Conservation (phyloP, 1,140 invertebrate species). For the Glossosoma conforme region DNA sequence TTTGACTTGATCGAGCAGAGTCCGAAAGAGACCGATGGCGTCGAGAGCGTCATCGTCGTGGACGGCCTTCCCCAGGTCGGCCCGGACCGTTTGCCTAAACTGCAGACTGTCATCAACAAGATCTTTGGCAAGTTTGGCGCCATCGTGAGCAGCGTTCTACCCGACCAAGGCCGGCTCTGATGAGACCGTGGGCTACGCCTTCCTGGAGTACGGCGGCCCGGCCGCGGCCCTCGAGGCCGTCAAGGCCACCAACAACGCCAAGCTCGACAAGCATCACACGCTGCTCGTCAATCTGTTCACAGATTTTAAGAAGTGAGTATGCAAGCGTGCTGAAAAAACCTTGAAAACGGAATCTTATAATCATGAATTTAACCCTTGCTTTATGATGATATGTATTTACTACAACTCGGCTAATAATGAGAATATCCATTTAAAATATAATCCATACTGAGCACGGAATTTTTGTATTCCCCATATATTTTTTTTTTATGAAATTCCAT, state of each 20-base stretch:
- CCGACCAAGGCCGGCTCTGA: conserved; percentile 75
- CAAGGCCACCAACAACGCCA: conserved; percentile 84
- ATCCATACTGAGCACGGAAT: no score
- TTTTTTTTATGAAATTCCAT: no score
- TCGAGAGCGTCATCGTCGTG: conserved; percentile 93
- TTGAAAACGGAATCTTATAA: no score
- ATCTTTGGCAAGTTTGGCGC: conserved; percentile 88
- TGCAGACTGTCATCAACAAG: conserved; percentile 90
- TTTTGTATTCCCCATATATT: no score
- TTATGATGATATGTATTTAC: no score
- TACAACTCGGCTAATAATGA: no score
- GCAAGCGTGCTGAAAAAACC: no score
- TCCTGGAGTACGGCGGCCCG: conserved; percentile 85
- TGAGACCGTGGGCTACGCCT: conserved; percentile 90
- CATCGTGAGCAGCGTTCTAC: conserved; percentile 86
- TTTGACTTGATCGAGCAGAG: conserved; percentile 80
- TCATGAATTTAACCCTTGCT: no score
- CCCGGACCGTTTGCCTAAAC: conserved; percentile 84
- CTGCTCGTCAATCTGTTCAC: conserved; percentile 95
- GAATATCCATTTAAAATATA: no score
- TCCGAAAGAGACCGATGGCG: conserved; percentile 91
- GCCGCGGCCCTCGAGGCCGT: conserved; percentile 81
- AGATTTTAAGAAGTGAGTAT: conserved; percentile 88
- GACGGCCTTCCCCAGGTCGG: conserved; percentile 95
- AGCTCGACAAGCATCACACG: conserved; percentile 94